Evolutionary conservation across 2,797 vertebrate species (phyloP), one percentile per base, ranked within the genome.

Genomic region (Enoplosus armatus): DNA sequence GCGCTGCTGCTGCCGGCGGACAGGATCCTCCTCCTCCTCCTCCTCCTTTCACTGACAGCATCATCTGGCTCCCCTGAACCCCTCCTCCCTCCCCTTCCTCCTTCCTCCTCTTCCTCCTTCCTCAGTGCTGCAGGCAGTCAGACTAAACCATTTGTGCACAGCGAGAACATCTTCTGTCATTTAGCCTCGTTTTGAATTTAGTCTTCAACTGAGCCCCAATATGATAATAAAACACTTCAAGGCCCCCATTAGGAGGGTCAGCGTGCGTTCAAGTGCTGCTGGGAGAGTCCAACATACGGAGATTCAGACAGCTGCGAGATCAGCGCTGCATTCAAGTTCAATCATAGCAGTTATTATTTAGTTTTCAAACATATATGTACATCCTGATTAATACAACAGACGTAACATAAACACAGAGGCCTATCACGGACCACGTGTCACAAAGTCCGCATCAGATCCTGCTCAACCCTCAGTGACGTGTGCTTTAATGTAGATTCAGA

Each of bases 41-140:
- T 81, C 80, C 76, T 72, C 75, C 71, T 54, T 48, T 74, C 73
- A 48, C 83, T 84, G 68, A 50, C 88, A 90, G 84, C 88, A 93
- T 92, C 87, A 85, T 88, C 88, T 86, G 83, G 67, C 75, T 67
- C 58, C 66, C 60, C 69, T 43, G 37, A 41, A 35, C 58, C 64
- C 77, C 75, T 39, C 63, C 75, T 27, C 59, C 35, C 5, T 2
- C 22, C 48, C 22, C 66, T 3, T 5, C 48, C 20, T n/a, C 31
- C 45, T 8, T 14, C 37, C 16, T 29, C 48, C 43, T 53, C 67
- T 22, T 37, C 56, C 59, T 72, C 65, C 20, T 31, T 26, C 12
- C 55, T 41, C 62, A 0, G 0, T 11, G 54, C 73, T 61, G 60
- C 81, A 55, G 26, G 35, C 64, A 27, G 8, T 48, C 20, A 20